Conservation (phyloP, 1,140 invertebrate genomes). For the Eubasilissa regina region DNA sequence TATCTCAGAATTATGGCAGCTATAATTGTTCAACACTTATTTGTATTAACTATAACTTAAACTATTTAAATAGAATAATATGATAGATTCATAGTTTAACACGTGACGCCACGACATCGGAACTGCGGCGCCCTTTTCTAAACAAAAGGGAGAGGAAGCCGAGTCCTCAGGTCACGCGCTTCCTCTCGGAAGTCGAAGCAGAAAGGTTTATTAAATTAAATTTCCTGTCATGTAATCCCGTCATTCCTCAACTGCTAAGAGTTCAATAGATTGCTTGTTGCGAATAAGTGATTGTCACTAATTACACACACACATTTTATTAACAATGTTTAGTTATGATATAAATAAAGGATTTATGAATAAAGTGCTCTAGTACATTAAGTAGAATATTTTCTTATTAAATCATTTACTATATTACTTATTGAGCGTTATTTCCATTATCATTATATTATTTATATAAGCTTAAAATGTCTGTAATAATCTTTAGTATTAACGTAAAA, state of each 20-base stretch:
- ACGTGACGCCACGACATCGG: not conserved
- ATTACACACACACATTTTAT: constrained; percentile 21
- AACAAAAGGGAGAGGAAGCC: not conserved
- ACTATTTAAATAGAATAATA: constrained; percentile 38
- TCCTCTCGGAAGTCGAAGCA: not conserved
- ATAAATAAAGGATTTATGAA: constrained; percentile 24
- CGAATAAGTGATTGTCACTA: constrained; percentile 22
- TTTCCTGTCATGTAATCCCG: not conserved
- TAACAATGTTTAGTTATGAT: constrained; percentile 1
- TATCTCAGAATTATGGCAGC: constrained; percentile 58
- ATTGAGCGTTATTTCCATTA: not conserved
- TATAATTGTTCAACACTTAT: constrained; percentile 47
- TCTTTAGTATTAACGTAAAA: too few species aligned
- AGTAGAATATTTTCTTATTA: constrained; percentile 1
- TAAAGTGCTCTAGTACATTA: constrained; percentile 3
- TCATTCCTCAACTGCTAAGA: constrained; percentile 24
- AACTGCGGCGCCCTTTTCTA: not conserved
- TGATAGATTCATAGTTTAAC: constrained; percentile 33
- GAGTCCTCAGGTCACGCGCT: constrained; percentile 26
- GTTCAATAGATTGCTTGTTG: constrained; percentile 24
- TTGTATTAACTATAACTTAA: constrained; percentile 38
- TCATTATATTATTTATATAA: too few species aligned
- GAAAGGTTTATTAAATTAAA: constrained; percentile 8
- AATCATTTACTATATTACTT: constrained; percentile 6
- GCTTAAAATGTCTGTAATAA: too few species aligned